phyloP scores from a whole-genome alignment of 2,888 invertebrate species.

The Serrognathus titanus region DNA sequence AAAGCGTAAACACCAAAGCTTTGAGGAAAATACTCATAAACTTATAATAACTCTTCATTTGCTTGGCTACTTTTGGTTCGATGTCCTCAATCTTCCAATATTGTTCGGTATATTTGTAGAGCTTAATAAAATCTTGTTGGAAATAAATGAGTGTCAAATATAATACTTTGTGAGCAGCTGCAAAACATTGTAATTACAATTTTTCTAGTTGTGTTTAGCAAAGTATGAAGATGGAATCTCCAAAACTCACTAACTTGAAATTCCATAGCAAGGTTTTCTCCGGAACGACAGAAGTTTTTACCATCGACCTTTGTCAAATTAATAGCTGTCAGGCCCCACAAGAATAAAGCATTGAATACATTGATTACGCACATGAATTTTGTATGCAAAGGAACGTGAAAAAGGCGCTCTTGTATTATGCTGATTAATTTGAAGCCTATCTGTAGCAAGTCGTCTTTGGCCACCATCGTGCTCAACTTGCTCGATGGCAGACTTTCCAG shows the following conservation, averaged over 20 bases:
- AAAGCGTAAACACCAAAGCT: neutral
- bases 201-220: neutral
- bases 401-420: too few species aligned
- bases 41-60: conserved; percentile 3
- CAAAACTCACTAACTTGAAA: neutral
- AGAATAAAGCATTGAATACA: too few species aligned
- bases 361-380: too few species aligned
- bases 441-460: too few species aligned
- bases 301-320: too few species aligned
- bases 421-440: too few species aligned
- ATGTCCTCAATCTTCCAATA: conserved; percentile 1
- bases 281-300: too few species aligned
- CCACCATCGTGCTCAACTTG: too few species aligned
- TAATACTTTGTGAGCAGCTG: conserved; percentile 4
- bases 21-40: neutral
- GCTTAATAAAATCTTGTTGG: neutral
- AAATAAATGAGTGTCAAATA: neutral
- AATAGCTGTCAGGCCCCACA: too few species aligned
- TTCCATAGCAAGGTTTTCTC: neutral
- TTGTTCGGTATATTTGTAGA: neutral
- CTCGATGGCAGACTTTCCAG: too few species aligned
- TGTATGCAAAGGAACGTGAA: too few species aligned
- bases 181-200: neutral
- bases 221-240: too few species aligned
- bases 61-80: neutral